Base-by-base conservation (phyloP, 2,113 vertebrate genomes). In the Hemiprocne comata region DNA sequence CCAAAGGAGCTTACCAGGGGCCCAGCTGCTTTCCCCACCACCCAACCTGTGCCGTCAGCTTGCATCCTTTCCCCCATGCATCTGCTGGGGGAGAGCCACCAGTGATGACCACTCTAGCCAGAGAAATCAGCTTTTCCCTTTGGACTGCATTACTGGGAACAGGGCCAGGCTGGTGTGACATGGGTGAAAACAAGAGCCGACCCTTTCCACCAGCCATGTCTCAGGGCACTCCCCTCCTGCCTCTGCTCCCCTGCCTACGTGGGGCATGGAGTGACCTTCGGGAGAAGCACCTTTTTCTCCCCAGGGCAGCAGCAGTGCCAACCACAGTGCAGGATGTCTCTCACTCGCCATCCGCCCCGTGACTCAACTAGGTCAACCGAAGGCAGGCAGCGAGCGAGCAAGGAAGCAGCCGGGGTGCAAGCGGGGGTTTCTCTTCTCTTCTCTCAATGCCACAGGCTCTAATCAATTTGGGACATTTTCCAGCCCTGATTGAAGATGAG, bases 301-400 rank as follows among this genome's bases (percentile, higher is more conserved):
- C 87, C 53, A 0, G 69, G 82, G 36, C 84, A 57, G 76, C 9
- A 1, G 18, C 70, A 38, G 88, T 75, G 78, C 15, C 89, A 94
- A 67, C 70, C 95, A 64, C 91, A 95, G 71, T 0, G 20, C 91
- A 95, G 93, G 95, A 95, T 95, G 96, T 91, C 85, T 76, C 58
- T 36, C 9, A 2, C 65, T 94, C 4, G 12, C 50, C 8, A 4
- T 67, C 42, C 42, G 79, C 71, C 86, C 74, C 8, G 14, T 97
- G 96, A 96, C 96, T 96, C 96, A 97, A 96, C 87, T 96, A 92
- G 96, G 95, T 96, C 96, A 97, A 85, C 95, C 0, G 18, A 88
- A 94, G 92, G 79, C 85, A 83, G 73, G 17, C 64, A 34, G 70
- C 3, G 2, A 79, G 67, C 24, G 9, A 70, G 90, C 64, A n/a